These are phyloP conservation scores for Dioctria linearis DNA, from an alignment of 2,888 invertebrate genomes.

Conservation along the genomic window DNA sequence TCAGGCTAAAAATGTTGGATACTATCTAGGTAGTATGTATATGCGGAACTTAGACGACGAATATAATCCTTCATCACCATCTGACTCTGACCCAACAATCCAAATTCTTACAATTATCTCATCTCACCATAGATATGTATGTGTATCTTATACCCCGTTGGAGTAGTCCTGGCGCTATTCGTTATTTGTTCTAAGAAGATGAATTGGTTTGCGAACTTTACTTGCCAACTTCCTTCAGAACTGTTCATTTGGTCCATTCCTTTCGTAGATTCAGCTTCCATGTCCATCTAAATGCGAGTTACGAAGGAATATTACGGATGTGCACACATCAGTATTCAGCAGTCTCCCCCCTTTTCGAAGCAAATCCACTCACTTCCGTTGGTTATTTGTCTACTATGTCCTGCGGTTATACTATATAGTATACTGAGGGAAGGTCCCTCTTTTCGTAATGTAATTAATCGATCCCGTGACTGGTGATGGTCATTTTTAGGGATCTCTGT, in stretches of 20 bases:
- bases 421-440: too few relatives aligned
- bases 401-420: background rate
- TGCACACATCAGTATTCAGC: background rate
- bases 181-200: slow-evolving; percentile 54
- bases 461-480: slow-evolving; percentile 47
- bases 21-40: slow-evolving; percentile 1
- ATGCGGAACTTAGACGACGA: background rate
- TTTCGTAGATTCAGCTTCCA: background rate
- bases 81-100: background rate
- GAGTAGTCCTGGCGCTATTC: background rate
- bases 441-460: slow-evolving; percentile 57
- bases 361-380: slow-evolving; percentile 34
- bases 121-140: background rate
- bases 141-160: background rate
- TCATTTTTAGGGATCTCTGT: background rate
- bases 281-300: background rate
- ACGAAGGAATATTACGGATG: slow-evolving; percentile 28
- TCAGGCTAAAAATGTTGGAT: background rate
- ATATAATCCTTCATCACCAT: slow-evolving; percentile 32
- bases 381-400: slow-evolving; percentile 43
- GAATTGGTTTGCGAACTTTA: slow-evolving; percentile 53
- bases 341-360: slow-evolving; percentile 4
- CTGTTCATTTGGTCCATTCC: slow-evolving; percentile 53
- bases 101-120: background rate
- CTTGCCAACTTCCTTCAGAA: slow-evolving; percentile 28